phyloP scores from a whole-genome alignment of 2,797 vertebrate genomes.

The Phoebastria nigripes region DNA sequence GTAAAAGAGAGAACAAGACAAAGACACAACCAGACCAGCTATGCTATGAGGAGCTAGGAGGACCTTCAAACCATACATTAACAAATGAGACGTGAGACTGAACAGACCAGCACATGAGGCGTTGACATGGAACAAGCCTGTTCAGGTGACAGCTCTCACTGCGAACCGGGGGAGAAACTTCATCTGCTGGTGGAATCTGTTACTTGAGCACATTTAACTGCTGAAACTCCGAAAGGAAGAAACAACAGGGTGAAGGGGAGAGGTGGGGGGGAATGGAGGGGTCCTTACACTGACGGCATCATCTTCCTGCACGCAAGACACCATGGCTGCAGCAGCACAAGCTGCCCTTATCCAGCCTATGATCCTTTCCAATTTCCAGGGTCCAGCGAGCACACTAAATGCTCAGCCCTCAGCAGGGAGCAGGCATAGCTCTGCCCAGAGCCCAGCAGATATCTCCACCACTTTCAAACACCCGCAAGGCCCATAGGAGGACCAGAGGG shows the following conservation, averaged over 20 bases:
- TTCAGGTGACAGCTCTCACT: not conserved
- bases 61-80: not conserved
- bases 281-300: not conserved
- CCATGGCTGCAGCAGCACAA: not conserved
- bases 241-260: not conserved
- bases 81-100: not conserved
- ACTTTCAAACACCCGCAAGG: not conserved
- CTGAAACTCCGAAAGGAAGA: not conserved
- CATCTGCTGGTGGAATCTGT: not conserved
- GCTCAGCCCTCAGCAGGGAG: not conserved
- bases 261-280: not conserved
- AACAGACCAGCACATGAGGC: not conserved
- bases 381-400: not conserved
- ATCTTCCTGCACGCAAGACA: not conserved
- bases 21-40: not conserved
- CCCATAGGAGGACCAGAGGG: not conserved
- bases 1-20: not conserved
- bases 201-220: not conserved
- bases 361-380: not conserved
- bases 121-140: fast-evolving
- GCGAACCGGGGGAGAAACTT: not conserved
- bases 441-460: not conserved
- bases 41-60: not conserved
- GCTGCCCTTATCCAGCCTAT: not conserved
- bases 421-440: not conserved